Conservation (phyloP, 2,888 invertebrate genomes). For the Homarus gammarus region DNA sequence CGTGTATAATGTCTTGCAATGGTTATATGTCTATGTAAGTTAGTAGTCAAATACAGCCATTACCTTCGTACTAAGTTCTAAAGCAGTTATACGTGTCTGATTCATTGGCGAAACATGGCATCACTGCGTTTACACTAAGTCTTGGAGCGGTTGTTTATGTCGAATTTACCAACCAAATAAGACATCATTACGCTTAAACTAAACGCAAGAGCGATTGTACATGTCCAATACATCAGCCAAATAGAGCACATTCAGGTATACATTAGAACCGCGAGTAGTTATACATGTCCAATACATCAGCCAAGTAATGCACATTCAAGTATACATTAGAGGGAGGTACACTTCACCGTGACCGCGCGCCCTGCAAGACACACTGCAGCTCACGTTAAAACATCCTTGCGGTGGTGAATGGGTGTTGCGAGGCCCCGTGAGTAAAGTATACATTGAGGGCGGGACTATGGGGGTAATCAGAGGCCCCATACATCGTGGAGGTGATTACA, state of each 20-base stretch:
- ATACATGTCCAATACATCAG: background rate
- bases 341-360: too few relatives aligned
- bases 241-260: background rate
- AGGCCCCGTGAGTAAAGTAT: background rate
- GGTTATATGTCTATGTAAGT: too few relatives aligned
- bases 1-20: too few relatives aligned
- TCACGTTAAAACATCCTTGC: background rate
- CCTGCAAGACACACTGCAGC: background rate
- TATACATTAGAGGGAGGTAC: background rate
- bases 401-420: background rate
- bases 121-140: too few relatives aligned
- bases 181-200: too few relatives aligned
- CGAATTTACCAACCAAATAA: too few relatives aligned
- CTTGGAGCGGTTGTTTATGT: too few relatives aligned
- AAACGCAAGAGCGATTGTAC: too few relatives aligned
- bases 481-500: slow-evolving; percentile 55
- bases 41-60: too few relatives aligned
- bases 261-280: background rate
- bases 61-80: too few relatives aligned
- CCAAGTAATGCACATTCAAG: background rate
- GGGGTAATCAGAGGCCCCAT: slow-evolving; percentile 56
- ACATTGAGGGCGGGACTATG: background rate
- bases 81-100: too few relatives aligned
- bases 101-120: too few relatives aligned
- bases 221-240: background rate